A percentile compares a stretch with the other conserved stretches of the same genome.
phyloP scores from a whole-genome alignment of 2,888 invertebrate genomes.

The Gibbula magus region DNA sequence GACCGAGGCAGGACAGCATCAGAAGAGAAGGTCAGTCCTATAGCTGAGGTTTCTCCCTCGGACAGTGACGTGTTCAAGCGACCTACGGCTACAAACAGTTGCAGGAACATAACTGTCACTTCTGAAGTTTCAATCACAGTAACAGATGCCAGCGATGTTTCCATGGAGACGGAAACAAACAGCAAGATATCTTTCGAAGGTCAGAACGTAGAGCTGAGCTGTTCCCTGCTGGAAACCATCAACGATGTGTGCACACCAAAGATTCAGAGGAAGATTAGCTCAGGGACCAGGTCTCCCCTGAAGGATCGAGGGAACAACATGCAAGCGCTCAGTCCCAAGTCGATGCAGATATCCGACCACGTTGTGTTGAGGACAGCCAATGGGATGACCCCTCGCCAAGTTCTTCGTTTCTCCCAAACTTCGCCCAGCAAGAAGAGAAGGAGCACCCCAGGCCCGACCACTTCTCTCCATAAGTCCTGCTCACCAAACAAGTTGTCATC shows the following conservation, averaged over 20 bases:
- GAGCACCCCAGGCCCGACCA: conserved; percentile 52
- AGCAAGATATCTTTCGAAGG: conserved; percentile 33
- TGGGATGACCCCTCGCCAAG: conserved; percentile 55
- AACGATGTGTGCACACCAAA: conserved; percentile 55
- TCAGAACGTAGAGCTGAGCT: conserved; percentile 41
- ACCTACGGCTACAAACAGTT: conserved; percentile 33
- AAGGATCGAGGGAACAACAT: conserved; percentile 28
- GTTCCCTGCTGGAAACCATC: conserved; percentile 51
- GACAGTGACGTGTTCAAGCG: neutral
- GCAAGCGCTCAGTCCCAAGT: neutral
- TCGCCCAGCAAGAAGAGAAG: conserved; percentile 58
- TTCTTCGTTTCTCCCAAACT: conserved; percentile 35
- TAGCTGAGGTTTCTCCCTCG: neutral
- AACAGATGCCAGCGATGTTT: neutral
- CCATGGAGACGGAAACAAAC: conserved; percentile 21
- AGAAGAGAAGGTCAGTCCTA: neutral
- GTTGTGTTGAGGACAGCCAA: conserved; percentile 47
- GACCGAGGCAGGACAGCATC: conserved; percentile 1
- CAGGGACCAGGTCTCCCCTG: conserved; percentile 18
- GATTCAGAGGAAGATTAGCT: neutral
- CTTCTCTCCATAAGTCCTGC: conserved; percentile 30
- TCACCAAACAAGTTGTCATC: conserved; percentile 21
- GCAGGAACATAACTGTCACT: conserved; percentile 62
- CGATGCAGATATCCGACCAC: neutral
- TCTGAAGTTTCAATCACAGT: neutral